These are phyloP conservation scores for Andricus quercusramuli DNA, from an alignment of 2,888 invertebrate species.

Conservation along the genomic window DNA sequence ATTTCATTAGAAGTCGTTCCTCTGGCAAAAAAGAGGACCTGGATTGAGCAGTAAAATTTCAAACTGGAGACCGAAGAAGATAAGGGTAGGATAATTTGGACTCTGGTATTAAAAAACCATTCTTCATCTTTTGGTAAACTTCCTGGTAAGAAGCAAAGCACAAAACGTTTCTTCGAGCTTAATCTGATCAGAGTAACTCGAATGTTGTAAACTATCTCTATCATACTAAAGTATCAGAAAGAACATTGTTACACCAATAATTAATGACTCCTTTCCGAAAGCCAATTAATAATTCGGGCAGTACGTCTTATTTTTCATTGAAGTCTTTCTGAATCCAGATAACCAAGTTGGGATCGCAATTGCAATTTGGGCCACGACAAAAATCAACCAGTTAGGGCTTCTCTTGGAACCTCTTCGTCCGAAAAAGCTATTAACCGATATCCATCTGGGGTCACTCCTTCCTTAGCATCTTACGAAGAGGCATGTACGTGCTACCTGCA, in stretches of 20 bases:
- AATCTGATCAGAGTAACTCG: background rate
- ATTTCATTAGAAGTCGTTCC: background rate
- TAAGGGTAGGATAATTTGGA: too few species aligned
- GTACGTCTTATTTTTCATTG: constrained; percentile 35
- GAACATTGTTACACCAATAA: constrained; percentile 24
- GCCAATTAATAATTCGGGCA: constrained; percentile 31
- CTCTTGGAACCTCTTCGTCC: constrained; percentile 18
- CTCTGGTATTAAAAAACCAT: too few species aligned
- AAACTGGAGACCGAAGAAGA: too few species aligned
- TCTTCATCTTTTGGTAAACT: background rate
- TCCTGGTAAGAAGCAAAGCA: constrained; percentile 7
- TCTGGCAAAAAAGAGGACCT: background rate
- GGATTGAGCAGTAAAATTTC: too few species aligned
- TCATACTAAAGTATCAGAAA: background rate
- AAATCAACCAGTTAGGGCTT: constrained; percentile 38
- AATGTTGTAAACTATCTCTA: constrained; percentile 16
- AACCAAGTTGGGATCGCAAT: constrained; percentile 34
- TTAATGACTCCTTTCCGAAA: constrained; percentile 24
- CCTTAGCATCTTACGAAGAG: constrained; percentile 58
- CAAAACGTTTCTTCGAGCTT: background rate
- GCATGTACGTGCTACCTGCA: constrained; percentile 46
- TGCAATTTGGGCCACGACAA: constrained; percentile 41
- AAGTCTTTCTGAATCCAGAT: constrained; percentile 40
- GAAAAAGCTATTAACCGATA: constrained; percentile 76
- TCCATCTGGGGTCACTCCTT: constrained; percentile 73